Conservation (phyloP, 2,113 vertebrate species). For the Ophiodon elongatus region DNA sequence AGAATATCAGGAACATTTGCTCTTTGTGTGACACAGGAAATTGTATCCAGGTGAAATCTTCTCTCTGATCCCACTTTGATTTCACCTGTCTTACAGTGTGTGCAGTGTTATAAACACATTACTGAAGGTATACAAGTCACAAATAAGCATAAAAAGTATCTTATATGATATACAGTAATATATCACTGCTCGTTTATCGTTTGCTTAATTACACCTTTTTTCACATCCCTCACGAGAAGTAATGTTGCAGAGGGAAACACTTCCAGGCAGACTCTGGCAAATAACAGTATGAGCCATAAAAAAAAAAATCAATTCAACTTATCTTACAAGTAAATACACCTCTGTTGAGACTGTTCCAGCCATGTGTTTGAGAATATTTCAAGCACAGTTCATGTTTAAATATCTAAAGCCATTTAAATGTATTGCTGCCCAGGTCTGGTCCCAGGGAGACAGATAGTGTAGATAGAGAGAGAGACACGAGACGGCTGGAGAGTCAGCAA, state of each 20-base stretch:
- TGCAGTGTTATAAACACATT: constrained; percentile 57
- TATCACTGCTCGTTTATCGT: constrained; percentile 49
- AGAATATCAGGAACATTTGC: constrained; percentile 42
- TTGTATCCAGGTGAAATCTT: constrained; percentile 35
- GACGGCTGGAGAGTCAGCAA: constrained; percentile 76
- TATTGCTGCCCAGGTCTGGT: constrained; percentile 79
- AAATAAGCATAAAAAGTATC: constrained; percentile 66
- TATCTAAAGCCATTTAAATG: constrained; percentile 73
- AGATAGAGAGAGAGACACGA: constrained; percentile 74
- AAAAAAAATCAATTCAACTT: constrained; percentile 54
- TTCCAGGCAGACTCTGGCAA: constrained; percentile 73
- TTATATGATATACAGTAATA: constrained; percentile 61
- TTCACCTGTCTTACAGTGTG: constrained; percentile 57
- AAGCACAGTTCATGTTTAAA: constrained; percentile 70
- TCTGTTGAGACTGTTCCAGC: constrained; percentile 47
- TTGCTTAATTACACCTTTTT: constrained; percentile 60
- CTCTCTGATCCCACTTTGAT: constrained; percentile 17
- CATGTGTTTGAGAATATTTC: constrained; percentile 54
- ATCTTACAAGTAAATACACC: constrained; percentile 70
- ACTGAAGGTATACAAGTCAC: constrained; percentile 71
- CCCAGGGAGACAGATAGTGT: constrained; percentile 68
- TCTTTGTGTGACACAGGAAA: constrained; percentile 33
- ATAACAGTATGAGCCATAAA: constrained; percentile 79
- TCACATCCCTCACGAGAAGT: constrained; percentile 57
- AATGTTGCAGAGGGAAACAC: constrained; percentile 59